phyloP scores from a whole-genome alignment of 1,140 invertebrate species.

The Pseudomyrmex concolor region DNA sequence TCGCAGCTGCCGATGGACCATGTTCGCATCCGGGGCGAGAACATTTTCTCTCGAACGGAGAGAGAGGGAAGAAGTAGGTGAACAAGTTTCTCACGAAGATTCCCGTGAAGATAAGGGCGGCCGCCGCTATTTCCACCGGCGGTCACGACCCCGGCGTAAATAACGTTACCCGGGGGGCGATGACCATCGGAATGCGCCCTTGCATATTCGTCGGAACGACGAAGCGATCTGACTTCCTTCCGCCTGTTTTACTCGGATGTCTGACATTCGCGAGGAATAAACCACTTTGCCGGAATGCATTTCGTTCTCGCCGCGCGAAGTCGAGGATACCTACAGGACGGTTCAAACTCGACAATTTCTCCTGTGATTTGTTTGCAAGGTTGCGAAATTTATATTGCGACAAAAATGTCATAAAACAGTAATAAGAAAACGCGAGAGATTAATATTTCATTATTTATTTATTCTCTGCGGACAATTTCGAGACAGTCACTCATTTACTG shows the following conservation, averaged over 20 bases:
- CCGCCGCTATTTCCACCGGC: conserved; percentile 22
- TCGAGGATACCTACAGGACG: not conserved
- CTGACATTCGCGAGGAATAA: not conserved
- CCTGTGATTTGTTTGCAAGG: no score
- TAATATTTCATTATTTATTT: not conserved
- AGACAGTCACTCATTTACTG: not conserved
- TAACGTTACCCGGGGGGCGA: not conserved
- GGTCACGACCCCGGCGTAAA: conserved; percentile 18
- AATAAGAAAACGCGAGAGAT: not conserved
- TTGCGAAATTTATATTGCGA: no score
- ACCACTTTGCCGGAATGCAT: not conserved
- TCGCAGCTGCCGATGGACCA: conserved; percentile 49
- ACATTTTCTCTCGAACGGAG: conserved; percentile 19
- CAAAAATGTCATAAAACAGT: not conserved
- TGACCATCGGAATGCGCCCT: not conserved
- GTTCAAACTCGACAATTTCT: not conserved
- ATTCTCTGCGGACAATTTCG: not conserved
- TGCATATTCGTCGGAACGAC: not conserved
- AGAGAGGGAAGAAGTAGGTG: not conserved
- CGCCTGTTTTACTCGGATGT: not conserved
- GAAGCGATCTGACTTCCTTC: conserved; percentile 19
- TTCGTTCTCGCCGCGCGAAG: not conserved
- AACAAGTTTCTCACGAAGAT: conserved; percentile 36
- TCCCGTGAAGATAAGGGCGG: conserved; percentile 39
- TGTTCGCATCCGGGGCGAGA: conserved; percentile 51